Conservation (phyloP, 2,113 vertebrate genomes). For the Platichthys flesus region DNA sequence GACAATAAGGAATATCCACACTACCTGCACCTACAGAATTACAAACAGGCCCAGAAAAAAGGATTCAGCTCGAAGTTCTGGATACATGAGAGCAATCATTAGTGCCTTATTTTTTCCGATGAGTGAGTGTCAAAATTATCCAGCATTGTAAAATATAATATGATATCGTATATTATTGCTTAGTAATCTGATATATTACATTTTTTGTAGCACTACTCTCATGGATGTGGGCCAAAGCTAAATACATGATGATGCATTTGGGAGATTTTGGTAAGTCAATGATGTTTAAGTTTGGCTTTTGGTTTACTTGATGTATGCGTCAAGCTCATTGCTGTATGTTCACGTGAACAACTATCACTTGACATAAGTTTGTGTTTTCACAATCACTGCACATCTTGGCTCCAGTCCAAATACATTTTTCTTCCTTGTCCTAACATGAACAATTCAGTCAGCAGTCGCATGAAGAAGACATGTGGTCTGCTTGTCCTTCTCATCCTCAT, state of each 20-base stretch:
- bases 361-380: conserved; percentile 4
- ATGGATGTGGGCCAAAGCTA: no score
- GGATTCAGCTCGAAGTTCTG: not conserved
- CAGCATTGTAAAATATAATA: not conserved
- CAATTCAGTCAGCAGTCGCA: conserved; percentile 13
- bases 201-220: no score
- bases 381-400: conserved; percentile 21
- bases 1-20: no score
- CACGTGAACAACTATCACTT: not conserved
- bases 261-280: no score
- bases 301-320: no score
- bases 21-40: conserved; percentile 26
- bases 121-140: conserved; percentile 19
- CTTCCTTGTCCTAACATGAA: conserved; percentile 33
- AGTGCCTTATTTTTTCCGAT: conserved; percentile 21
- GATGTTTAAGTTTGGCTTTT: no score
- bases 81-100: conserved; percentile 31
- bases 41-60: not conserved
- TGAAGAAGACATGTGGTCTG: conserved; percentile 58
- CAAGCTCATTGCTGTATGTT: not conserved
- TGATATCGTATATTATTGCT: no score
- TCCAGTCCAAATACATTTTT: not conserved
- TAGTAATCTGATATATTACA: no score
- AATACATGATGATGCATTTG: no score
- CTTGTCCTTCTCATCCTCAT: conserved; percentile 50